Conservation (phyloP, 2,888 invertebrate genomes). For the Syritta pipiens region DNA sequence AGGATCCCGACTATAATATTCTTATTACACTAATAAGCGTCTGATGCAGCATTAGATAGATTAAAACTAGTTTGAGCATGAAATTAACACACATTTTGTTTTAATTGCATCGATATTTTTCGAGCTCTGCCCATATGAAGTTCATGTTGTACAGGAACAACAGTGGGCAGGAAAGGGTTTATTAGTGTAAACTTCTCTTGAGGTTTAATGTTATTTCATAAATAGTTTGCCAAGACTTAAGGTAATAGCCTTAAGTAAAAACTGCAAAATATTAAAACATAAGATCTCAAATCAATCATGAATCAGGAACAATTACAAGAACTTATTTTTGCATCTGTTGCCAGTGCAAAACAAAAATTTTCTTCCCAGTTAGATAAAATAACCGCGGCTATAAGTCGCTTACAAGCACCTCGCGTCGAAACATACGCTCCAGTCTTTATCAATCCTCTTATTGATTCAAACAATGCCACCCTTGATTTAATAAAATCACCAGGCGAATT, state of each 20-base stretch:
- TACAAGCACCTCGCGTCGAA: slow-evolving; percentile 4
- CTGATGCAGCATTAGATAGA: too few species aligned
- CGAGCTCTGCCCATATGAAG: too few species aligned
- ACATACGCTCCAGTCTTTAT: slow-evolving; percentile 9
- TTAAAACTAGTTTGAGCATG: too few species aligned
- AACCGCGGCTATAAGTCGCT: slow-evolving; percentile 4
- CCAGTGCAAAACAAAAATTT: slow-evolving; percentile 9
- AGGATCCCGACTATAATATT: too few species aligned
- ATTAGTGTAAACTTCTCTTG: not conserved
- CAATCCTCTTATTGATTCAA: slow-evolving; percentile 3
- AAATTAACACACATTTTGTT: too few species aligned
- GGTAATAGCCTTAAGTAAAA: too few species aligned
- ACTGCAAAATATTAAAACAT: not conserved
- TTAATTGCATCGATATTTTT: too few species aligned
- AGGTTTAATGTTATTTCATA: not conserved
- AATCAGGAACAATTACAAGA: not conserved
- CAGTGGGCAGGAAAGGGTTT: too few species aligned
- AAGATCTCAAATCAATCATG: not conserved
- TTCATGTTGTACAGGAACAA: too few species aligned
- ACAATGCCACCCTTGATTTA: not conserved
- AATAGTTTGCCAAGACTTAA: not conserved
- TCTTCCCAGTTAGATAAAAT: not conserved
- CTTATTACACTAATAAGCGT: too few species aligned
- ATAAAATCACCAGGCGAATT: slow-evolving; percentile 5
- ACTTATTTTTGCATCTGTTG: slow-evolving; percentile 7